Conservation (phyloP, 2,113 vertebrate species). For the Elephas maximus region DNA sequence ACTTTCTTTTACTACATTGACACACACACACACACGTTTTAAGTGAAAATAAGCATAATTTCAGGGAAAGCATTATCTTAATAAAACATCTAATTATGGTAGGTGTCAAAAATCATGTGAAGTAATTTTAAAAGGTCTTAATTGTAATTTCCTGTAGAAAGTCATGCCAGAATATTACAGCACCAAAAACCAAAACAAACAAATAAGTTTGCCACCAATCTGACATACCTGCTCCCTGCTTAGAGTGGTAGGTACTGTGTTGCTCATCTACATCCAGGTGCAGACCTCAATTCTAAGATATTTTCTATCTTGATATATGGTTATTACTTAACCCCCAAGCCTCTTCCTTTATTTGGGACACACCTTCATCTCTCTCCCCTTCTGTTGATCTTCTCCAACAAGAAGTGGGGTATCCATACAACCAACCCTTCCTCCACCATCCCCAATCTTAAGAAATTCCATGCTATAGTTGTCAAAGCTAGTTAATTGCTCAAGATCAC, state of each 20-base stretch:
- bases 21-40: background rate
- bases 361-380: background rate
- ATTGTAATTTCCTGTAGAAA: slow-evolving; percentile 21
- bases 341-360: background rate
- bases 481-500: background rate
- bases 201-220: background rate
- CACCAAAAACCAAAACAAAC: slow-evolving; percentile 3
- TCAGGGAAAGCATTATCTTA: background rate
- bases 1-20: background rate
- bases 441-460: background rate
- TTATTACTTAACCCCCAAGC: background rate
- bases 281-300: slow-evolving; percentile 7
- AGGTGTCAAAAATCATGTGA: background rate
- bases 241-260: background rate
- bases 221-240: background rate
- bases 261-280: background rate
- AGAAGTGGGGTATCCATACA: background rate
- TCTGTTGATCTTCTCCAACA: background rate
- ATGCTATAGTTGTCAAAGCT: background rate
- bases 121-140: background rate
- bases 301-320: background rate
- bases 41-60: slow-evolving; percentile 47
- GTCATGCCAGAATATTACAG: background rate
- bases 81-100: background rate
- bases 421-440: background rate